phyloP scores from a whole-genome alignment of 2,797 vertebrate genomes.

The Chaetophractus vellerosus region DNA sequence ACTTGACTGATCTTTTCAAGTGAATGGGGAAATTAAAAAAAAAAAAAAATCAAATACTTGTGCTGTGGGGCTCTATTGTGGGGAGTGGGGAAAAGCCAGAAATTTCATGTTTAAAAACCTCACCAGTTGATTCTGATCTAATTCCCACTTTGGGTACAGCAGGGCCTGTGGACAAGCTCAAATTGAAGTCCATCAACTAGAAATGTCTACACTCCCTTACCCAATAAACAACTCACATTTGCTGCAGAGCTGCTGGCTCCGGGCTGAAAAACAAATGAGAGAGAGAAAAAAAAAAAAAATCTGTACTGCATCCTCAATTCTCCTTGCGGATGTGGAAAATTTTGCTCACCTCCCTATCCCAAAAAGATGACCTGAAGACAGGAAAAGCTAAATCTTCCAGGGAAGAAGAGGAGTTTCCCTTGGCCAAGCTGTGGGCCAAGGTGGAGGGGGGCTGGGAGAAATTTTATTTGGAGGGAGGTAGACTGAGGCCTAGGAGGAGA shows the following conservation, averaged over 20 bases:
- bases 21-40: not conserved
- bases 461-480: not conserved
- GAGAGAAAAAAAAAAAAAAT: not conserved
- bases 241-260: not conserved
- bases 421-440: not conserved
- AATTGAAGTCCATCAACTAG: not conserved
- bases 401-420: too few species aligned
- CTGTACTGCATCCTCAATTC: not conserved
- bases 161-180: not conserved
- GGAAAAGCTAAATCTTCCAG: not conserved
- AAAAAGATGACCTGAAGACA: not conserved
- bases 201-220: not conserved
- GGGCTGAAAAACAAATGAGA: not conserved
- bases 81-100: not conserved
- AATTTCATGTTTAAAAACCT: not conserved
- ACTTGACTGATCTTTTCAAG: not conserved
- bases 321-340: not conserved
- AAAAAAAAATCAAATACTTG: not conserved
- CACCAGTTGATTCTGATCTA: not conserved
- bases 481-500: not conserved
- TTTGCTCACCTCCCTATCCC: not conserved
- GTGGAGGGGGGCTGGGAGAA: not conserved
- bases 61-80: not conserved
- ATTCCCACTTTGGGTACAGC: not conserved
- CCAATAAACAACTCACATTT: not conserved